Conservation (phyloP, 2,797 vertebrate genomes). For the Pipistrellus pygmaeus region DNA sequence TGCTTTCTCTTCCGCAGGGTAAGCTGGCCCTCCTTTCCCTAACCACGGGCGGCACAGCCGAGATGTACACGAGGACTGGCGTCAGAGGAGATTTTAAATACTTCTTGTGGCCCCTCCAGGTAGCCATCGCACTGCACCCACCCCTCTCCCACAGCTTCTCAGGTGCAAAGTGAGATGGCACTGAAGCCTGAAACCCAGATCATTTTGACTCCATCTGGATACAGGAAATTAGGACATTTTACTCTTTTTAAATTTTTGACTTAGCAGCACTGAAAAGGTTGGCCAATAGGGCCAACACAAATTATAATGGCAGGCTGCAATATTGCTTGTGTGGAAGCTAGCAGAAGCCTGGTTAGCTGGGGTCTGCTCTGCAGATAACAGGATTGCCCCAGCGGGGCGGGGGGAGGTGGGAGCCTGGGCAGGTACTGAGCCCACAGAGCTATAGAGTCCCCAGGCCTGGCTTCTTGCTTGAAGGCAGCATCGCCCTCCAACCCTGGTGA, state of each 20-base stretch:
- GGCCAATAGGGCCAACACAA: not conserved
- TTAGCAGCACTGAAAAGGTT: not conserved
- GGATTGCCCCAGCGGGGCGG: accelerated
- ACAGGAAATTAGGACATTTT: not conserved
- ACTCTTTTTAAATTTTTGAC: not conserved
- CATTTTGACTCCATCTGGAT: not conserved
- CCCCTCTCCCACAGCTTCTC: not conserved
- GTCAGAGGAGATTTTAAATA: conserved; percentile 91
- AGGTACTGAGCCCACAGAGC: not conserved
- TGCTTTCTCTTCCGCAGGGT: conserved; percentile 83
- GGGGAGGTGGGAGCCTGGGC: too few species aligned
- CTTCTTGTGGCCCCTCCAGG: conserved; percentile 91
- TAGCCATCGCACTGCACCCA: not conserved
- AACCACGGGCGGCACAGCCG: conserved; percentile 89
- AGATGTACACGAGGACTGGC: conserved; percentile 87
- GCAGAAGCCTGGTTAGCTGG: not conserved
- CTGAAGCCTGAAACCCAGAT: not conserved
- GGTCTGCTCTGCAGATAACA: not conserved
- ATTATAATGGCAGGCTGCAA: not conserved
- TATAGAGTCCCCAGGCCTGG: not conserved
- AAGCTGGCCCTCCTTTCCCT: conserved; percentile 92
- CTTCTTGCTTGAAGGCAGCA: not conserved
- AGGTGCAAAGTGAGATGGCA: not conserved
- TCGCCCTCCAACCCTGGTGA: accelerated
- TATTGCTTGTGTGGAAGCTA: not conserved